phyloP scores from a whole-genome alignment of 2,797 vertebrate species.

The Sciurus vulgaris region DNA sequence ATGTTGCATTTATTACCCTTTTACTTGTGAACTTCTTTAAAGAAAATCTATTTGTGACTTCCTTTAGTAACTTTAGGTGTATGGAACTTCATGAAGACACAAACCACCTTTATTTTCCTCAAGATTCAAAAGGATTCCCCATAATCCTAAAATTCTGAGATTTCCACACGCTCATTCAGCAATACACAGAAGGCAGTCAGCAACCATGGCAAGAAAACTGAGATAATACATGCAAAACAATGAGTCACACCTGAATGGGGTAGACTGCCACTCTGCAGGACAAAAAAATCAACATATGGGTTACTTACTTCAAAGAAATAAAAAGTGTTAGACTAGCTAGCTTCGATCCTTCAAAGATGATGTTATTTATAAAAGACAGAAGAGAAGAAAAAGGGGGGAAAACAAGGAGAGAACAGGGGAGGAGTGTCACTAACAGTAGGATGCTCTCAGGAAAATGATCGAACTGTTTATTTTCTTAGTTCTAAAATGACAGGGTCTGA shows the following conservation, averaged over 20 bases:
- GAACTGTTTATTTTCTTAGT: background rate
- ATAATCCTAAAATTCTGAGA: background rate
- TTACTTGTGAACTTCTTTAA: background rate
- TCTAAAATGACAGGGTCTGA: background rate
- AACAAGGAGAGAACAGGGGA: background rate
- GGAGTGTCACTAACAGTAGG: background rate
- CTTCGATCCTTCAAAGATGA: background rate
- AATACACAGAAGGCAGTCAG: background rate
- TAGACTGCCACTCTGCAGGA: background rate
- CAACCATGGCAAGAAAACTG: background rate
- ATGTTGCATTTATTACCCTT: background rate
- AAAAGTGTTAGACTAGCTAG: background rate
- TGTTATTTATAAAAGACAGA: background rate
- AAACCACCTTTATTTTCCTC: background rate
- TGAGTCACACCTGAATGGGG: background rate
- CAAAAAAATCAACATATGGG: background rate
- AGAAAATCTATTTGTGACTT: background rate
- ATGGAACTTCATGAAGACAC: background rate
- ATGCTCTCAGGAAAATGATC: background rate
- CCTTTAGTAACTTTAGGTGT: background rate
- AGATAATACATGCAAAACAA: background rate
- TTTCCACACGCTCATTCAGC: background rate
- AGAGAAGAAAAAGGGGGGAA: too few species aligned
- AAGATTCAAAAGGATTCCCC: background rate
- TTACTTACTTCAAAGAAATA: background rate